Percentiles rank a stretch among this genome's conserved stretches.
Conservation (phyloP, 2,888 invertebrate species). For the Dryadula phaetusa region DNA sequence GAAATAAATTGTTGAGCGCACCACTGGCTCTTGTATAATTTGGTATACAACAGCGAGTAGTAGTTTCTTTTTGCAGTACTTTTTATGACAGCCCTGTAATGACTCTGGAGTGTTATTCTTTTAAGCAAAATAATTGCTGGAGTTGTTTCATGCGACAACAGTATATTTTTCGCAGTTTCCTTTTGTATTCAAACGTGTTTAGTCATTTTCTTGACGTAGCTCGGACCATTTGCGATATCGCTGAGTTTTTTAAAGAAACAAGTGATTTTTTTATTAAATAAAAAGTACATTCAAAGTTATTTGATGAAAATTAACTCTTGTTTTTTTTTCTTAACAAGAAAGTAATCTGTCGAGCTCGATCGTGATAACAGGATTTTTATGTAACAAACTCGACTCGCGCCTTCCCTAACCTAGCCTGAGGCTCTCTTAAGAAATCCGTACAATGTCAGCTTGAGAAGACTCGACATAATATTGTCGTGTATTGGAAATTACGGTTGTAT, state of each 20-base stretch:
- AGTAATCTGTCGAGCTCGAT: constrained; percentile 82
- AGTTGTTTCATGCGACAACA: constrained; percentile 41
- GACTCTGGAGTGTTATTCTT: constrained; percentile 49
- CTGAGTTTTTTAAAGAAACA: constrained; percentile 24
- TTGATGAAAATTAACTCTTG: constrained; percentile 78
- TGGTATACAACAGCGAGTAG: constrained; percentile 48
- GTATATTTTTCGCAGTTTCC: constrained; percentile 38
- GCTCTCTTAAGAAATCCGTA: constrained; percentile 77
- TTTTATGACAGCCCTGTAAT: constrained; percentile 48
- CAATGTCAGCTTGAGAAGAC: constrained; percentile 80
- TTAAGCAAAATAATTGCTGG: constrained; percentile 46
- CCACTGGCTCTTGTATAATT: constrained; percentile 49
- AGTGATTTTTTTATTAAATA: constrained; percentile 36
- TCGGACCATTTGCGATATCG: constrained; percentile 2
- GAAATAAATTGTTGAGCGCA: constrained; percentile 55
- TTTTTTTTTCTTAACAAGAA: constrained; percentile 83
- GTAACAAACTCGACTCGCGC: constrained; percentile 81
- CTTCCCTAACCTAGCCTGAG: constrained; percentile 81
- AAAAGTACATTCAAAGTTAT: constrained; percentile 69
- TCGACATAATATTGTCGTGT: constrained; percentile 79
- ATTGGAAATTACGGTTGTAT: constrained; percentile 79
- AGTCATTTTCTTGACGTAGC: constrained; percentile 37
- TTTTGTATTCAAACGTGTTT: constrained; percentile 40
- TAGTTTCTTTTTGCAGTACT: constrained; percentile 47
- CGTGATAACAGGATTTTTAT: constrained; percentile 83